Base-by-base conservation (phyloP, 2,888 invertebrate genomes). In the Tineola bisselliella region DNA sequence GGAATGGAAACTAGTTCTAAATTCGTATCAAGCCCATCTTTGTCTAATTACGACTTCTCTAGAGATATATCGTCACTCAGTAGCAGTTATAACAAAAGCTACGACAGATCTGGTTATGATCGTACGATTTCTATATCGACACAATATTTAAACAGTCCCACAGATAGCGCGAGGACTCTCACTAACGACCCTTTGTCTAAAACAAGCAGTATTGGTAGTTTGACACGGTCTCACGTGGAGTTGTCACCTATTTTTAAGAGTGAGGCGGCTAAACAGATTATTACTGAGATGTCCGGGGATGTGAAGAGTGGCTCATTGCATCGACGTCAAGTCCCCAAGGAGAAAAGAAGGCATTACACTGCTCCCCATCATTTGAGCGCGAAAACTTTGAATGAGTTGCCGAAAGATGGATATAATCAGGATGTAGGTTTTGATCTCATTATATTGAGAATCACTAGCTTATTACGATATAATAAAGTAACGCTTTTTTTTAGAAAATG, bases 301-400 rank as follows among this genome's bases (percentile, higher is more conserved):
- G 79, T 79, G 56, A 89, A 88, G 68, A 87, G 88, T 38, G 88
- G 89, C 0, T 89, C 90, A 11, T 77, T 89, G 65, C 90, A 90
- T 66, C 81, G 91, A 64, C 89, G 95, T 60, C 90, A 91, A 62
- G 90, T 94, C 43, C 95, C 95, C 0, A 92, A 91, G 67, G 94
- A 95, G 73, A 95, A 94, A 76, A 87, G 95, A 61, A 87, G 95
- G 62, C 95, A 96, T 75, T 92, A 95, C 70, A 97, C 96, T 0
- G 95, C 96, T n/a, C 92, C 92, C 0, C 91, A 92, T 84, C 93
- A 90, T 71, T 78, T 90, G n/a, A 90, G 89, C 64, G 88, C 89
- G 0, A 90, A 87, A 83, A 91, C 89, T 10, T 77, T 90, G 67
- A 89, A 89, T 65, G 89, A 89, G 69, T 76, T 89, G 67, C 89